Evolutionary conservation across 2,797 vertebrate genomes (phyloP).

Genomic region (Ptychobarbus kaznakovi): DNA sequence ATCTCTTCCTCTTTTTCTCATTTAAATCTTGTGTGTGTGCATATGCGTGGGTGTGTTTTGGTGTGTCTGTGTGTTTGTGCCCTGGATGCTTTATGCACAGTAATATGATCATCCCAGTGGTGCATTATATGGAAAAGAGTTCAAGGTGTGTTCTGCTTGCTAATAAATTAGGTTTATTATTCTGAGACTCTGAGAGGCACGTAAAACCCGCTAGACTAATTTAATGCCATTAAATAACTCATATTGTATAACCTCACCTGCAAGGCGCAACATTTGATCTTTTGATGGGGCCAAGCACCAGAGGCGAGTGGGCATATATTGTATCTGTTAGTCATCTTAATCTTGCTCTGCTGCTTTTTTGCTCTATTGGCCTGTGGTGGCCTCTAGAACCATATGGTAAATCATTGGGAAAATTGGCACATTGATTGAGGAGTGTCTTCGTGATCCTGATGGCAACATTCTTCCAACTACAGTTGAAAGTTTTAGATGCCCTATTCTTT

Average conservation of each 20-base stretch:
- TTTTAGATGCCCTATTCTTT: not conserved
- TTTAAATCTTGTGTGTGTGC: conserved; percentile 13
- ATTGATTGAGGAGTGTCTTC: not conserved
- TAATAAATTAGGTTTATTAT: conserved; percentile 48
- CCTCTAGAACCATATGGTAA: not conserved
- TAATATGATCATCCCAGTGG: conserved; percentile 47
- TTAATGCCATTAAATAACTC: conserved; percentile 38
- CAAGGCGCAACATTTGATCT: not conserved
- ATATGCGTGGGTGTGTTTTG: conserved; percentile 13
- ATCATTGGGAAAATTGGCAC: not conserved
- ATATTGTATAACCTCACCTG: conserved; percentile 14
- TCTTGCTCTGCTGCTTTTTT: not conserved
- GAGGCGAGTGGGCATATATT: not conserved
- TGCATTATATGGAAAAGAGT: conserved; percentile 33
- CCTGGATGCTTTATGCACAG: conserved; percentile 37
- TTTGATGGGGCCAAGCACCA: conserved; percentile 8
- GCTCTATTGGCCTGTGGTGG: not conserved
- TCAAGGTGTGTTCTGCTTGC: conserved; percentile 38
- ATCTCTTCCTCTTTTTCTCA: not conserved
- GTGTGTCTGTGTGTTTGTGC: conserved; percentile 41
- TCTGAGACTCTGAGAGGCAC: conserved; percentile 20
- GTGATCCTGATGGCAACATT: not conserved
- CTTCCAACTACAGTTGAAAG: not conserved
- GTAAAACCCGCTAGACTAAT: conserved; percentile 37
- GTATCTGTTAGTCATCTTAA: not conserved